A percentile compares a stretch with the other conserved stretches of the same genome.
Evolutionary conservation across 1,140 invertebrate genomes (phyloP).

Genomic region (Brachionus calyciflorus): DNA sequence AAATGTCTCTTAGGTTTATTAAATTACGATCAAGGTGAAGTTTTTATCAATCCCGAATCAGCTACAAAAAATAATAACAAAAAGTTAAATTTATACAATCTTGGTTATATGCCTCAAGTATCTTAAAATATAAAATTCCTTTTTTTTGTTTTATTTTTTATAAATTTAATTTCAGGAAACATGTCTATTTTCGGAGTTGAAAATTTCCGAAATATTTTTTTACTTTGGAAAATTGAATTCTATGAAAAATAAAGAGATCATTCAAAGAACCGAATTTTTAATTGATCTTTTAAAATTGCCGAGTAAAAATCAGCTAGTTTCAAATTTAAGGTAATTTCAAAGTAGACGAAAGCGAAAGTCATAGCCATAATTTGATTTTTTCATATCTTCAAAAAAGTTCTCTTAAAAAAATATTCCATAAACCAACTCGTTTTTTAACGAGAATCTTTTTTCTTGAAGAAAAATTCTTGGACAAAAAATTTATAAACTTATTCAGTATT

Average conservation of each 20-base stretch:
- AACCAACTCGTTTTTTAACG: too few relatives aligned
- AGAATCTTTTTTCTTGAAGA: too few relatives aligned
- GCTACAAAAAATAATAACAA: slow-evolving; percentile 50
- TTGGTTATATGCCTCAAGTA: slow-evolving; percentile 62
- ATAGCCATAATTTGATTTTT: too few relatives aligned
- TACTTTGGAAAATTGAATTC: slow-evolving; percentile 93
- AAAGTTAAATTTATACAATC: slow-evolving; percentile 57
- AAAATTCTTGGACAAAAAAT: too few relatives aligned
- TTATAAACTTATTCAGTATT: too few relatives aligned
- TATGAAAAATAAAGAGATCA: slow-evolving; percentile 77
- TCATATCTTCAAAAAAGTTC: too few relatives aligned
- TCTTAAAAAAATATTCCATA: too few relatives aligned
- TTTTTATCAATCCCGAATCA: slow-evolving; percentile 55
- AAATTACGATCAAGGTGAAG: slow-evolving; percentile 53
- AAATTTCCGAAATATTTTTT: slow-evolving; percentile 87
- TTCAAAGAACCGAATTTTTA: slow-evolving; percentile 80
- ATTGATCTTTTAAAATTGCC: slow-evolving; percentile 69
- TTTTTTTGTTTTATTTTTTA: background rate
- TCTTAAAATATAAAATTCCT: background rate
- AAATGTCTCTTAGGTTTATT: slow-evolving; percentile 59
- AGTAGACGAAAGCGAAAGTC: too few relatives aligned
- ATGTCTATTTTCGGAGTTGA: slow-evolving; percentile 87
- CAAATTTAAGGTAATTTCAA: slow-evolving; percentile 78
- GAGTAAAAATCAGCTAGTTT: slow-evolving; percentile 63
- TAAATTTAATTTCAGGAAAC: slow-evolving; percentile 69